Conservation (phyloP, 2,797 vertebrate genomes). For the Neoniphon sammara region DNA sequence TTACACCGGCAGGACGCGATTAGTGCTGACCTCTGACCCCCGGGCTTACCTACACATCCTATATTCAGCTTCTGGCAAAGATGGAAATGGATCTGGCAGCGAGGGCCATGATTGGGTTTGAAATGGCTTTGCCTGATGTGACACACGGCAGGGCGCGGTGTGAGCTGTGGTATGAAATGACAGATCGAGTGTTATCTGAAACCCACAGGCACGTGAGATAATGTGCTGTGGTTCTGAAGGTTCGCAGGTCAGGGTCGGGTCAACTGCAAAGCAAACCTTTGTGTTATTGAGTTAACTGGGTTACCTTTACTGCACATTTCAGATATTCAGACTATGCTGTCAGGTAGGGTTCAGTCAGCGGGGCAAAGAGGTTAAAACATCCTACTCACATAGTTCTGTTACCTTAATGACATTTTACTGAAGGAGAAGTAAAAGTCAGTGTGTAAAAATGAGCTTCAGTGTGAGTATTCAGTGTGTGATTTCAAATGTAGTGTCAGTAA, state of each 20-base stretch:
- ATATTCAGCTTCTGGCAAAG: neutral
- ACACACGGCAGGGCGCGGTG: neutral
- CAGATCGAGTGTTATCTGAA: slow-evolving; percentile 15
- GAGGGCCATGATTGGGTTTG: slow-evolving; percentile 16
- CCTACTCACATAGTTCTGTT: too few relatives aligned
- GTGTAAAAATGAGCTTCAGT: too few relatives aligned
- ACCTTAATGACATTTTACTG: too few relatives aligned
- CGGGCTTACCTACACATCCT: neutral
- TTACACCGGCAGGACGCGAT: slow-evolving; percentile 45
- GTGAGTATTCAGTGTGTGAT: too few relatives aligned
- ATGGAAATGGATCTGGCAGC: slow-evolving; percentile 5
- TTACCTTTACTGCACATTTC: neutral
- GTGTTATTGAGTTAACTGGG: neutral
- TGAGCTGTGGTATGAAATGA: neutral
- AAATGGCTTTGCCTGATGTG: slow-evolving; percentile 19
- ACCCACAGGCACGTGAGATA: neutral
- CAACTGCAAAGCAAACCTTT: neutral
- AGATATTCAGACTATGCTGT: too few relatives aligned
- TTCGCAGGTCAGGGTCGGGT: slow-evolving; percentile 38
- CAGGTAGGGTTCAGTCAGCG: too few relatives aligned
- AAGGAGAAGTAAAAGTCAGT: too few relatives aligned
- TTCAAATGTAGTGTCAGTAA: too few relatives aligned
- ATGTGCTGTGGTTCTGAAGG: neutral
- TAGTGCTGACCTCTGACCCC: slow-evolving; percentile 60
- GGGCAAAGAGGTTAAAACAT: too few relatives aligned